A percentile compares a stretch with the other conserved stretches of the same genome.
Conservation (phyloP, 2,113 vertebrate species). For the Grammomys surdaster region DNA sequence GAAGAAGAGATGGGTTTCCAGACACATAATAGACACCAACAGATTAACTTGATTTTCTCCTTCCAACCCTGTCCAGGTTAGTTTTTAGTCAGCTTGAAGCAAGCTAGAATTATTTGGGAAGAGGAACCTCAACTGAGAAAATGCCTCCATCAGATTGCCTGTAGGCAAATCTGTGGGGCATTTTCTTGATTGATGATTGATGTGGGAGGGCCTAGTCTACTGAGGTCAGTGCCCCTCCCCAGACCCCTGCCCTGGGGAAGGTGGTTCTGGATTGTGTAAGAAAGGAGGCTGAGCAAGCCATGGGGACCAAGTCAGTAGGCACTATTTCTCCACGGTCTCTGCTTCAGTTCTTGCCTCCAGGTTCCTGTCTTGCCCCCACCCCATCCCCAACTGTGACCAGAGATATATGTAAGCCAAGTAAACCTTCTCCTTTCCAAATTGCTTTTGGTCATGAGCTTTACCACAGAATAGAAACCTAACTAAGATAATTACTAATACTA, state of each 20-base stretch:
- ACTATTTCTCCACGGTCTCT: not conserved
- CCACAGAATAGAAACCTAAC: not conserved
- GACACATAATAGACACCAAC: not conserved
- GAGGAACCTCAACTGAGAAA: not conserved
- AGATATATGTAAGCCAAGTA: not conserved
- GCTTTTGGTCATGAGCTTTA: not conserved
- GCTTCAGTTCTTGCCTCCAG: not conserved
- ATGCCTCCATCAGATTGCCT: not conserved
- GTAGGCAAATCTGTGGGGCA: not conserved
- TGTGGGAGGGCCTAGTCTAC: not conserved
- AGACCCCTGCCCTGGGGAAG: not conserved
- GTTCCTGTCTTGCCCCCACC: not conserved
- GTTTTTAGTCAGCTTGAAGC: not conserved
- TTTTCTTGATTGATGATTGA: not conserved
- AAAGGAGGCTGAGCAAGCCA: not conserved
- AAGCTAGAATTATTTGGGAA: not conserved
- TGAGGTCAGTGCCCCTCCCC: not conserved
- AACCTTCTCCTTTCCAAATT: not conserved
- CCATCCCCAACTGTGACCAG: not conserved
- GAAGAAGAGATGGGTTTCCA: not conserved
- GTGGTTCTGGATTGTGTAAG: not conserved
- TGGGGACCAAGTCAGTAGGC: not conserved
- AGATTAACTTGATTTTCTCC: not conserved
- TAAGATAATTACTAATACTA: not conserved
- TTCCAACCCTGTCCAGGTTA: not conserved